These are phyloP conservation scores for Penaeus vannamei DNA, from an alignment of 1,140 invertebrate genomes.

Conservation along the genomic window DNA sequence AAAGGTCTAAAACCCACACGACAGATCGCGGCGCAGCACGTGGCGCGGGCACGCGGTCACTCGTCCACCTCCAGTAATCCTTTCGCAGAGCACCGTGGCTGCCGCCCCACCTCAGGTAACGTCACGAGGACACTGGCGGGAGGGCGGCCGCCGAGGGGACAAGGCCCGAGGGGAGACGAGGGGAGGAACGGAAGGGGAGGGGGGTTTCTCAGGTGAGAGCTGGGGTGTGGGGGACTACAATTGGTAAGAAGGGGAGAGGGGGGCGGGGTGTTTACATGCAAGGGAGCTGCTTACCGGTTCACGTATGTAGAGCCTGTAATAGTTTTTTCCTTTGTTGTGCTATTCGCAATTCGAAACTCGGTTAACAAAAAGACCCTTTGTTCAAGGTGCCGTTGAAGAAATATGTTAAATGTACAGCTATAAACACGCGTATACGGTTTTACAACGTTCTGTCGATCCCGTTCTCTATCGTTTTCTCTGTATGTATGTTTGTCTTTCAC, in stretches of 20 bases:
- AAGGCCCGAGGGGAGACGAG: neutral
- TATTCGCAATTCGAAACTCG: too few species aligned
- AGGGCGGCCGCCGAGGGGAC: neutral
- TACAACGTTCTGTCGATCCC: neutral
- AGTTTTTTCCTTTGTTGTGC: too few species aligned
- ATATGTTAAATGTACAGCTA: neutral
- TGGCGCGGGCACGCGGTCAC: too few species aligned
- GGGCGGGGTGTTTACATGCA: neutral
- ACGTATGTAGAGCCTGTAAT: neutral
- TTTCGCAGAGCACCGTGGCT: too few species aligned
- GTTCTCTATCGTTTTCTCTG: neutral
- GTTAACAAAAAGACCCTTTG: too few species aligned
- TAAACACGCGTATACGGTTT: neutral
- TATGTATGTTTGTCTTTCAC: neutral
- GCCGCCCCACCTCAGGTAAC: too few species aligned
- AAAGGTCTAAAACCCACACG: too few species aligned
- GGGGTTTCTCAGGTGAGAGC: neutral
- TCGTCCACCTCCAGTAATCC: too few species aligned
- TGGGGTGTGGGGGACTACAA: constrained; percentile 9
- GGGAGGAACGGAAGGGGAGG: neutral
- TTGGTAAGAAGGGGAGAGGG: neutral
- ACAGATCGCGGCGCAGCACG: too few species aligned
- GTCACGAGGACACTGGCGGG: too few species aligned
- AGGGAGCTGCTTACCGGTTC: neutral
- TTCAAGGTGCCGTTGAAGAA: neutral